Evolutionary conservation across 2,113 vertebrate species (phyloP).

Genomic region (Arenaria interpres): DNA sequence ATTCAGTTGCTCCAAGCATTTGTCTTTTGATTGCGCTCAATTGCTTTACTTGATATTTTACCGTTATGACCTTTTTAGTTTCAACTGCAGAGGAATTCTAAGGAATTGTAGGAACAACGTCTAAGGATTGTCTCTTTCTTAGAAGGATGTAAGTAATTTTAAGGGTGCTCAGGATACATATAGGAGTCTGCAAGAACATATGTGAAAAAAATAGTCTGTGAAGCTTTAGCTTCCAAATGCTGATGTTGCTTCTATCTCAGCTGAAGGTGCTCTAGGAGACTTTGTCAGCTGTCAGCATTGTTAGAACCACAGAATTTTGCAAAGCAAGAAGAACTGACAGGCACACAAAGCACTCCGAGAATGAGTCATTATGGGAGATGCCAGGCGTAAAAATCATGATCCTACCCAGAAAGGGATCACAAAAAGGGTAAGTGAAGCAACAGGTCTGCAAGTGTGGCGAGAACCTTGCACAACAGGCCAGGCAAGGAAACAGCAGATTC

Average conservation of each 20-base stretch:
- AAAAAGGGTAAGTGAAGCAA: background rate
- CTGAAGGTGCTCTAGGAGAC: background rate
- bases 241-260: background rate
- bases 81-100: background rate
- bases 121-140: background rate
- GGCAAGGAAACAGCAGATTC: background rate
- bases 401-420: background rate
- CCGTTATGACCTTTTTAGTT: background rate
- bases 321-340: background rate
- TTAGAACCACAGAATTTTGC: background rate
- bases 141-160: background rate
- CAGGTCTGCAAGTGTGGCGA: background rate
- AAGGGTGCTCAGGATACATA: background rate
- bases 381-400: background rate
- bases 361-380: background rate
- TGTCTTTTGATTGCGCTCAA: background rate
- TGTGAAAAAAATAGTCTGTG: background rate
- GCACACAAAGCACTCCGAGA: background rate
- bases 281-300: background rate
- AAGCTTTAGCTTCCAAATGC: background rate
- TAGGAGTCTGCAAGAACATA: background rate
- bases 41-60: background rate
- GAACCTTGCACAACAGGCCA: background rate
- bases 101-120: background rate
- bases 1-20: background rate